Conservation (phyloP, 2,888 invertebrate genomes). For the Cecidostiba fungosa region DNA sequence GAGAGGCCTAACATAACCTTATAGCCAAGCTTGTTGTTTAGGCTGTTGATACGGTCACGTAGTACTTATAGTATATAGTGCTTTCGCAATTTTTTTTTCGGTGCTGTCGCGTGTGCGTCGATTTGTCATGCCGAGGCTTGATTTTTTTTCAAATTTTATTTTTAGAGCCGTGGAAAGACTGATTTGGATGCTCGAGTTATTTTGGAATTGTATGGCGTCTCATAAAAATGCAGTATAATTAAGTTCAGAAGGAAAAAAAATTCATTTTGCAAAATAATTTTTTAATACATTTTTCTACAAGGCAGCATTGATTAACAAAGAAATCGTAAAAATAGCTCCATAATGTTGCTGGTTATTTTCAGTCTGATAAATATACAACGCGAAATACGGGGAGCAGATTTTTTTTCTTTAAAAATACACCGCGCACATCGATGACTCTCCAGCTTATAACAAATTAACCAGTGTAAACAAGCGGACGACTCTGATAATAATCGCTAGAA, state of each 20-base stretch:
- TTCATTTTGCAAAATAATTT: neutral
- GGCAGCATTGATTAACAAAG: neutral
- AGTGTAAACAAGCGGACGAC: neutral
- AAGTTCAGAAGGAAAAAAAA: too few species aligned
- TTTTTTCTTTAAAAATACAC: neutral
- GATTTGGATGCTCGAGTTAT: neutral
- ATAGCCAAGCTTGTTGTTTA: neutral
- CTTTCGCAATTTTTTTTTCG: too few species aligned
- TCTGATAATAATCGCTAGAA: neutral
- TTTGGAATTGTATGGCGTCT: neutral
- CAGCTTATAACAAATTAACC: neutral
- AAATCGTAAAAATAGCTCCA: neutral
- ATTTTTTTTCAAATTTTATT: neutral
- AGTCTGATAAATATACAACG: neutral
- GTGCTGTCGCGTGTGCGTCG: neutral
- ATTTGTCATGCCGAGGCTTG: neutral
- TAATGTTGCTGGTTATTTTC: neutral
- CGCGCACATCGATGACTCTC: neutral
- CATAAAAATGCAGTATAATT: too few species aligned
- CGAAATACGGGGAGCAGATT: neutral
- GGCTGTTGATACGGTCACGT: too few species aligned
- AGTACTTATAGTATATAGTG: too few species aligned
- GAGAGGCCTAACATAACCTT: constrained; percentile 5
- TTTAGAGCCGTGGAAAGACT: neutral
- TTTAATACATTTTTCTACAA: neutral